phyloP scores from a whole-genome alignment of 2,113 vertebrate genomes.

The Illadopsis cleaveri region DNA sequence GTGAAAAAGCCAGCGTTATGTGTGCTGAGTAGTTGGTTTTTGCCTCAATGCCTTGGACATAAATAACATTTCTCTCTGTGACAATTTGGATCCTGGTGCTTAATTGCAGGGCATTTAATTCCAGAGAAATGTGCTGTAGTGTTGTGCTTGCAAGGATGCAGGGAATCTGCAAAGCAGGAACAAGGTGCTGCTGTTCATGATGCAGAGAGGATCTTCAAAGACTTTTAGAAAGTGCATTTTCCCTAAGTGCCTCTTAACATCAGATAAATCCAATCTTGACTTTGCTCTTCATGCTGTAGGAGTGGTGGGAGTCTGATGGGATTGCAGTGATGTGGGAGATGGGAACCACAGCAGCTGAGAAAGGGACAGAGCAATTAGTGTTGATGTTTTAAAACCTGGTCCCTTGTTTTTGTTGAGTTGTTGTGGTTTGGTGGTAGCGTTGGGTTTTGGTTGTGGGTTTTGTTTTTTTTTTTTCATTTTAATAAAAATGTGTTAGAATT shows the following conservation, averaged over 20 bases:
- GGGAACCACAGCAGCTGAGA: background rate
- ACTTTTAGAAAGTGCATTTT: background rate
- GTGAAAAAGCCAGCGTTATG: background rate
- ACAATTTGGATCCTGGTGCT: background rate
- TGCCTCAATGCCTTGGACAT: background rate
- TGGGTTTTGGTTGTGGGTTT: background rate
- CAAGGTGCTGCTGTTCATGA: background rate
- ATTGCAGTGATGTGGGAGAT: background rate
- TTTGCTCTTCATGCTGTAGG: background rate
- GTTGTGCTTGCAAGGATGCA: background rate
- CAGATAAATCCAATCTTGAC: background rate
- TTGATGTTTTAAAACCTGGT: background rate
- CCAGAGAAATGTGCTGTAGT: background rate
- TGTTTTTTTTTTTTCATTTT: background rate
- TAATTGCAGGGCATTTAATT: background rate
- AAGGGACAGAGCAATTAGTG: background rate
- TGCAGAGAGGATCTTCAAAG: background rate
- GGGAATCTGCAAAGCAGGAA: background rate
- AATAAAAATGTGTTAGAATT: background rate
- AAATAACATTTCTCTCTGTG: conserved; percentile 26
- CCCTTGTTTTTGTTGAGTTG: background rate
- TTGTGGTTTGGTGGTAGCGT: background rate
- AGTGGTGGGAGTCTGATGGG: background rate
- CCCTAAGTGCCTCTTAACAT: background rate
- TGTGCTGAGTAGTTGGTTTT: conserved; percentile 20